Conservation (phyloP, 2,888 invertebrate genomes). For the Steinernema carpocapsae region DNA sequence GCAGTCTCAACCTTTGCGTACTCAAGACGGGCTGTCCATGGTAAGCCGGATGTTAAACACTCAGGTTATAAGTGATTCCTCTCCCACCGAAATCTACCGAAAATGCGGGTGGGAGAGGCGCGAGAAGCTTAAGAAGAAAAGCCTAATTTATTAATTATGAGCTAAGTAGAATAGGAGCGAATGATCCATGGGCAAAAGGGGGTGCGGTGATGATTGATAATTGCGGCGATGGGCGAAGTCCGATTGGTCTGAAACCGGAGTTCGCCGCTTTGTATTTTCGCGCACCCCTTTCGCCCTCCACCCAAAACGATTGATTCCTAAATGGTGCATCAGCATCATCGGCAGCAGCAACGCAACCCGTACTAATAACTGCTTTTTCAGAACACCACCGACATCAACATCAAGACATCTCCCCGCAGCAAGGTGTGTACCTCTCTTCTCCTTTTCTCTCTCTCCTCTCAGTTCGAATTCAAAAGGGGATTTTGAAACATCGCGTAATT, state of each 20-base stretch:
- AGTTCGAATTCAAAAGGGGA: not conserved
- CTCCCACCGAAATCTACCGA: too few species aligned
- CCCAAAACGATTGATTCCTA: slow-evolving; percentile 28
- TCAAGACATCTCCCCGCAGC: slow-evolving; percentile 8
- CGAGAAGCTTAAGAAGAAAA: not conserved
- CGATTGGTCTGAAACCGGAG: slow-evolving; percentile 35
- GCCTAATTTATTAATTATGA: slow-evolving; percentile 33
- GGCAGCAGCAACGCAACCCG: slow-evolving; percentile 1
- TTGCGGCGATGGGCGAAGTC: slow-evolving; percentile 34
- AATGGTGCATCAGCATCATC: not conserved
- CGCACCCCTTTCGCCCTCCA: slow-evolving; percentile 33
- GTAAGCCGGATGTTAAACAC: slow-evolving; percentile 26
- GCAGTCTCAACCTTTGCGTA: slow-evolving; percentile 31
- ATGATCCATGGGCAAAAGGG: slow-evolving; percentile 31
- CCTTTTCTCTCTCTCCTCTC: not conserved
- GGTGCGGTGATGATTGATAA: slow-evolving; percentile 35
- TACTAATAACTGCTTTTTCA: slow-evolving; percentile 31
- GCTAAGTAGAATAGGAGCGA: slow-evolving; percentile 29
- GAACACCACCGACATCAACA: slow-evolving; percentile 26
- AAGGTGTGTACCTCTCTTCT: not conserved
- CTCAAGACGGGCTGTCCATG: slow-evolving; percentile 31
- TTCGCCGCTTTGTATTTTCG: slow-evolving; percentile 33
- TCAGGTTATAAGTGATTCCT: not conserved
- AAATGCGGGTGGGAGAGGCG: too few species aligned
- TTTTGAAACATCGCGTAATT: slow-evolving; percentile 9